A percentile compares a stretch with the other conserved stretches of the same genome.
Evolutionary conservation across 2,888 invertebrate genomes (phyloP).

Genomic region (Agonopterix heracliana): DNA sequence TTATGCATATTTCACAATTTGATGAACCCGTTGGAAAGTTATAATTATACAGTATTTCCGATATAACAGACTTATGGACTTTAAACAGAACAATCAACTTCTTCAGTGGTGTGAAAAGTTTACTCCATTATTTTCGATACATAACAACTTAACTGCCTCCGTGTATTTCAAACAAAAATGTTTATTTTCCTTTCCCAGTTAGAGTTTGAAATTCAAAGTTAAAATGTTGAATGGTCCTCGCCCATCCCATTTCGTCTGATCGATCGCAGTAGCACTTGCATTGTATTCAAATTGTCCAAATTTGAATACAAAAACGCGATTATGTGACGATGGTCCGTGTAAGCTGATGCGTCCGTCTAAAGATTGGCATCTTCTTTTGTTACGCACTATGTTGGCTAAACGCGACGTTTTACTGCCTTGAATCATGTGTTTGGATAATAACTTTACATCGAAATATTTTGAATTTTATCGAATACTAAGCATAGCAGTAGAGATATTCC

Average conservation of each 20-base stretch:
- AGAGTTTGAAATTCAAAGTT: slow-evolving; percentile 7
- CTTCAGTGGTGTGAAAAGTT: slow-evolving; percentile 49
- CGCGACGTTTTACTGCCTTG: slow-evolving; percentile 25
- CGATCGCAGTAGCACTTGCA: slow-evolving; percentile 63
- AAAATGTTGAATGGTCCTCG: slow-evolving; percentile 31
- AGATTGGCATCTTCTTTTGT: slow-evolving; percentile 55
- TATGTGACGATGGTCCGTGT: slow-evolving; percentile 64
- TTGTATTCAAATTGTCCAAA: slow-evolving; percentile 72
- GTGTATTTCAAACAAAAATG: slow-evolving; percentile 1
- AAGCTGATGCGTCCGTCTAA: slow-evolving; percentile 52
- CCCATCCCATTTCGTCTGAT: slow-evolving; percentile 58
- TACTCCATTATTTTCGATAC: slow-evolving; percentile 16
- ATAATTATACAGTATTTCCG: neutral
- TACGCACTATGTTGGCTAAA: slow-evolving; percentile 36
- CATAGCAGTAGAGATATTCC: too few species aligned
- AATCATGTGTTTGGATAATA: too few species aligned
- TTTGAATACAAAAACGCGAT: slow-evolving; percentile 75
- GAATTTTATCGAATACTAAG: too few species aligned
- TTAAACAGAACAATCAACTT: slow-evolving; percentile 38
- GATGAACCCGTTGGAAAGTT: neutral
- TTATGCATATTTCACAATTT: too few species aligned
- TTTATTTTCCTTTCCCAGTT: neutral
- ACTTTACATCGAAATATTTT: too few species aligned
- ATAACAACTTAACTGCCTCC: neutral
- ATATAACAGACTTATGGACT: slow-evolving; percentile 27